Evolutionary conservation across 1,140 invertebrate species (phyloP).

Genomic region (Apis florea): DNA sequence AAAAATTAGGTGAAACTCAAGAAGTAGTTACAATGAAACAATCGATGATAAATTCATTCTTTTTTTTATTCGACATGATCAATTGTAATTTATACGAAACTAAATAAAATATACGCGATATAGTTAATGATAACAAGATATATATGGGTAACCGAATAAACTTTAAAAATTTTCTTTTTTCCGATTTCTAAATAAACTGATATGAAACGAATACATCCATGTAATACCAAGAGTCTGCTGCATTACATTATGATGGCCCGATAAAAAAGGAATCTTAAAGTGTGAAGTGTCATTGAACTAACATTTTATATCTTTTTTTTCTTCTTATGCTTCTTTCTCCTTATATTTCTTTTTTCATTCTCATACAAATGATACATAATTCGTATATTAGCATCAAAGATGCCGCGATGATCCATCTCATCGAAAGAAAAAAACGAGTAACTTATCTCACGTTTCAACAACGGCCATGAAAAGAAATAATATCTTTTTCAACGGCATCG

Average conservation of each 20-base stretch:
- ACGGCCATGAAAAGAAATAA: not conserved
- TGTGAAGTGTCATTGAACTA: not conserved
- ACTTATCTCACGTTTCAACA: constrained; percentile 8
- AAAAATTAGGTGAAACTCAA: no score
- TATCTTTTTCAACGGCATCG: not conserved
- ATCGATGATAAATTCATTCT: no score
- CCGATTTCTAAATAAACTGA: no score
- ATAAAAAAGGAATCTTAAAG: not conserved
- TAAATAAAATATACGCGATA: no score
- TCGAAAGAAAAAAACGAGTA: constrained; percentile 6
- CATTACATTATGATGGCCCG: not conserved
- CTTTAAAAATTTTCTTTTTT: no score
- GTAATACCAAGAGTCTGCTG: no score
- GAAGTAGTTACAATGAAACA: no score
- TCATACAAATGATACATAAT: constrained; percentile 22
- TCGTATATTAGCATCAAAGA: constrained; percentile 19
- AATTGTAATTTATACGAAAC: no score
- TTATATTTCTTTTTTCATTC: not conserved
- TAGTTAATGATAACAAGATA: no score
- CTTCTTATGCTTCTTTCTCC: not conserved
- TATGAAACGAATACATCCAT: no score
- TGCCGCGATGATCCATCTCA: not conserved
- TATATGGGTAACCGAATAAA: no score
- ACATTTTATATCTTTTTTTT: not conserved
- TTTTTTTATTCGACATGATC: no score